Evolutionary conservation across 2,113 vertebrate genomes (phyloP).

Genomic region (Xenotilapia longispinis): DNA sequence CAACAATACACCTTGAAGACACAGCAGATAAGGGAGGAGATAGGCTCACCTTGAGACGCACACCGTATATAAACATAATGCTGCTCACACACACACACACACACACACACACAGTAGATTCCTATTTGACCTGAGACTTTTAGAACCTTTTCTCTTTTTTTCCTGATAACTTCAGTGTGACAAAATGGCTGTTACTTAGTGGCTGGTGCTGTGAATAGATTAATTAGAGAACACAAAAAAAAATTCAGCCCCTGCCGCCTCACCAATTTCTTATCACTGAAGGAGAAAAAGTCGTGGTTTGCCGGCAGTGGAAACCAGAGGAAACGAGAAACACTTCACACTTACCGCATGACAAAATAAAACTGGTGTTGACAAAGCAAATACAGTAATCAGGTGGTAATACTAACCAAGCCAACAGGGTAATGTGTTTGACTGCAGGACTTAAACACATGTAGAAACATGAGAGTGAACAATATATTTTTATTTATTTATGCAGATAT

Average conservation of each 20-base stretch:
- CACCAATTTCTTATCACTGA: slow-evolving; percentile 5
- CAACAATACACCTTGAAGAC: slow-evolving; percentile 60
- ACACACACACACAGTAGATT: background rate
- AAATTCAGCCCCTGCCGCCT: slow-evolving; percentile 32
- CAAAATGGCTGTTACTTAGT: slow-evolving; percentile 20
- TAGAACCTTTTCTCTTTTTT: background rate
- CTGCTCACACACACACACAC: background rate
- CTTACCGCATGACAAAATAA: background rate
- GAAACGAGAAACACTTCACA: background rate
- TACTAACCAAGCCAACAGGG: background rate
- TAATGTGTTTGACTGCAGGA: background rate
- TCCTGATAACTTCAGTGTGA: slow-evolving; percentile 18
- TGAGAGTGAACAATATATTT: background rate
- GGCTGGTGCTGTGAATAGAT: slow-evolving; percentile 24
- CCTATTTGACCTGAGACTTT: slow-evolving; percentile 11
- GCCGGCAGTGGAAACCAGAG: background rate
- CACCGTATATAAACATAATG: slow-evolving; percentile 27
- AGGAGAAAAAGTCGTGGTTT: background rate
- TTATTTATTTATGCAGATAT: background rate
- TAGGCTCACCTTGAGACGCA: slow-evolving; percentile 61
- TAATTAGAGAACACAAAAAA: slow-evolving; percentile 51
- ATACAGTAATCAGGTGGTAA: background rate
- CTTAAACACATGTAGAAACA: background rate
- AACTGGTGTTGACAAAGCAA: background rate
- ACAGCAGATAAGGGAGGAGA: slow-evolving; percentile 54